Base-by-base conservation (phyloP, 2,113 vertebrate genomes). In the Protomyctophum bolini region DNA sequence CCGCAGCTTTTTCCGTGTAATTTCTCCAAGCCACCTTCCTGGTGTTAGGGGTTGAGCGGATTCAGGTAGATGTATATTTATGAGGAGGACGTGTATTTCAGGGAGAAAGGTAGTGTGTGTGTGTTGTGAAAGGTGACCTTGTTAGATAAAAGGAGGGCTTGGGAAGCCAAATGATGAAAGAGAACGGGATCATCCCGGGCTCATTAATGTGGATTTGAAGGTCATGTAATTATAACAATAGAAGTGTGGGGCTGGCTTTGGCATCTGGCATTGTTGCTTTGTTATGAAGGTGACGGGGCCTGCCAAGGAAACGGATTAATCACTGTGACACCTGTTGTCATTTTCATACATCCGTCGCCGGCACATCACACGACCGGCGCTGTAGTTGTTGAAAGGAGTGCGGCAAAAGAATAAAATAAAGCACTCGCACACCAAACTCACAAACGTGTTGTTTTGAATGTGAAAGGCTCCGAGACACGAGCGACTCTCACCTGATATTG, bases 201-300 rank as follows among this genome's bases (percentile, higher is more conserved):
- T 90, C 88, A 90, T 92, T 92, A 93, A 89, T 90, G 88, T 88
- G 85, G 89, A 92, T 91, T 90, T 91, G 88, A 92, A 92, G 91
- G 92, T 91, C 87, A 91, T 85, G 84, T 92, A 85, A 84, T 88
- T 88, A 91, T 87, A 86, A 85, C 86, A 88, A 85, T 85, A 86
- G 86, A 85, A 72, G 70, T 80, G 86, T 85, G 89, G 21, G 82
- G 86, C 77, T 81, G 85, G 80, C 76, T 84, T 85, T 85, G 85
- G 87, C 88, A 91, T 88, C 88, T 88, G 87, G 79, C 86, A 89
- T 88, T 89, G 88, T 91, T 91, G 85, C 83, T 89, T 86, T 88
- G 85, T 87, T 86, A 83, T 86, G 86, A 77, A 76, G 82, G 82
- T 87, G 83, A 87, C 80, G 83, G 84, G 82, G 57, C 68, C n/a